Base-by-base conservation (phyloP, 1,140 invertebrate species). In the Brachionus sp. region DNA sequence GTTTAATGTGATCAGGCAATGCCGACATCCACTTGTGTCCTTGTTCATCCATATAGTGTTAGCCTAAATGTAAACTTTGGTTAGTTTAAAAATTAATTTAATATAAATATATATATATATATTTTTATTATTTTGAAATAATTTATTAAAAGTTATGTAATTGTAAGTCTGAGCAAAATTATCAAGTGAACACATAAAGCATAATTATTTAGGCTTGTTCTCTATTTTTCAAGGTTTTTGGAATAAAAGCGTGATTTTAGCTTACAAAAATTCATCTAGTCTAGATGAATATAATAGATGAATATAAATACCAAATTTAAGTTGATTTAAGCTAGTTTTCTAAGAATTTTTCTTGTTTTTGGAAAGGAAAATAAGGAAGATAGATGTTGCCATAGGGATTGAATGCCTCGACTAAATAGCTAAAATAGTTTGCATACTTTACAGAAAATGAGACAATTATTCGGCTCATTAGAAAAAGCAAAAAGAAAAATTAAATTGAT, bases 131-230 rank as follows among this genome's bases (percentile, higher is more conserved):
- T 37, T 70, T 39, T n/a, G 16, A 39, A 70, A 70, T 70, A 70
- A 70, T 70, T 70, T 70, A 70, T 70, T 70, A 70, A 70, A 39
- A 39, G 37, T 70, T 70, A 70, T 70, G 66, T 42, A 70, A 70
- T 70, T 19, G 35, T 16, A 9, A 68, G 35, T 35, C 19, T 35
- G 64, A 68, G 64, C 33, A 35, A 37, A 68, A 68, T 6, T 37
- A n/a, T 37, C 4, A 66, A 66, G 64, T 66, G 64, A 66, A 70
- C 66, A 70, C 37, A 70, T 39, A 70, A n/a, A 37, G 64, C 29
- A 70, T 70, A 37, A 70, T 57, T 57, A 57, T 70, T 37, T 70
- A 70, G 66, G 66, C 66, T 70, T 70, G 66, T 70, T 19, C 35
- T 70, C 66, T 42, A 39, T 3, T 39, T 39, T 70, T 70, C 66